phyloP scores from a whole-genome alignment of 2,888 invertebrate species.

The Aspidiotus rigidus region DNA sequence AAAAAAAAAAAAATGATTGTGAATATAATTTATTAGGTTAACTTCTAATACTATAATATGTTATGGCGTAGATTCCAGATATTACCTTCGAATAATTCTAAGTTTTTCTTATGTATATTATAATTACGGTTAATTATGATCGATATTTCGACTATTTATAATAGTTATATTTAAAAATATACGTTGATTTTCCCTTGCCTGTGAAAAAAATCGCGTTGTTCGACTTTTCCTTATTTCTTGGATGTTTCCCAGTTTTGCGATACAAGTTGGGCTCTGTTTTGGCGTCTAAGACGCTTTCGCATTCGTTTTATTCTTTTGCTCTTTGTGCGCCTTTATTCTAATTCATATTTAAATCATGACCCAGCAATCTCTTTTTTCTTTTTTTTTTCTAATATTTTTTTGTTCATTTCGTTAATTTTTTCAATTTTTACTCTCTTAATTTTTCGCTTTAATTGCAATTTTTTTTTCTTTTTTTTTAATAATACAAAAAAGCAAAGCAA shows the following conservation, averaged over 20 bases:
- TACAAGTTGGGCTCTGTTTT: constrained; percentile 51
- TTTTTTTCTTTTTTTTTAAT: constrained; percentile 11
- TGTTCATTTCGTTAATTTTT: constrained; percentile 20
- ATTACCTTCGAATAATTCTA: too few species aligned
- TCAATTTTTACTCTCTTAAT: constrained; percentile 5
- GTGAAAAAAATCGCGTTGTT: constrained; percentile 9
- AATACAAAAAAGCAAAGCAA: constrained; percentile 8
- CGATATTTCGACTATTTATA: too few species aligned
- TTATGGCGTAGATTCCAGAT: too few species aligned
- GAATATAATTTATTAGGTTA: too few species aligned
- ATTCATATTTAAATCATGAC: too few species aligned
- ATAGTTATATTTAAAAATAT: constrained; percentile 12
- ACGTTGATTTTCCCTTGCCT: constrained; percentile 28
- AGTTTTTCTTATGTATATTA: too few species aligned
- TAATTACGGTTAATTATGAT: too few species aligned
- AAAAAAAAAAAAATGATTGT: too few species aligned
- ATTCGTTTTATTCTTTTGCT: constrained; percentile 41
- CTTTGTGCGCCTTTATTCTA: constrained; percentile 43
- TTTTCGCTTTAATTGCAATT: constrained; percentile 36
- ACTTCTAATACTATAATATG: too few species aligned
- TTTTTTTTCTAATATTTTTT: constrained; percentile 36
- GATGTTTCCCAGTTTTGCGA: constrained; percentile 40
- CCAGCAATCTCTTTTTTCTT: constrained; percentile 8
- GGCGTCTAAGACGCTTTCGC: constrained; percentile 45
- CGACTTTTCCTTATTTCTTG: constrained; percentile 33